These are phyloP conservation scores for Phyllopteryx taeniolatus DNA, from an alignment of 2,113 vertebrate species.

Conservation along the genomic window DNA sequence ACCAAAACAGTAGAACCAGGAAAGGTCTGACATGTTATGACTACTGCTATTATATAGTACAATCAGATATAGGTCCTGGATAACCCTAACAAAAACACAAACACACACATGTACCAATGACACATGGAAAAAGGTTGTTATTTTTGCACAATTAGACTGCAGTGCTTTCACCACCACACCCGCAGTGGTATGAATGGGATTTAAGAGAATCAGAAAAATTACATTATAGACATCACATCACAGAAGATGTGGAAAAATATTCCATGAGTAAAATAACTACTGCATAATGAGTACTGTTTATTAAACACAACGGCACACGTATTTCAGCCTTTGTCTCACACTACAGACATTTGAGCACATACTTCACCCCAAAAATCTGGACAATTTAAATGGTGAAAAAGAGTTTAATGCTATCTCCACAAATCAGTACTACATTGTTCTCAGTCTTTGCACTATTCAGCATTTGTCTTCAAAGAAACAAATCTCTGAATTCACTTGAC, in stretches of 20 bases:
- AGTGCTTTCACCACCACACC: slow-evolving; percentile 25
- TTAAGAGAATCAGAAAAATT: slow-evolving; percentile 26
- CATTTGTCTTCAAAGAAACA: too few relatives aligned
- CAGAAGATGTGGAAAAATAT: slow-evolving; percentile 16
- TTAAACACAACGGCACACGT: too few relatives aligned
- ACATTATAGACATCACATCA: slow-evolving; percentile 4
- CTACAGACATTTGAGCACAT: too few relatives aligned
- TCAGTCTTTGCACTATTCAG: too few relatives aligned
- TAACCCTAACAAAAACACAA: slow-evolving; percentile 67
- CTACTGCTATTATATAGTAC: slow-evolving; percentile 68
- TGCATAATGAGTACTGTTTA: too few relatives aligned
- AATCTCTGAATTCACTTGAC: too few relatives aligned
- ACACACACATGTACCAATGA: slow-evolving; percentile 47
- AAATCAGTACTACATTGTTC: too few relatives aligned
- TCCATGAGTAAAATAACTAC: not conserved
- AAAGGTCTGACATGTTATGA: slow-evolving; percentile 78
- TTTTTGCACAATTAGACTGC: slow-evolving; percentile 34
- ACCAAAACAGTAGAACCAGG: slow-evolving; percentile 69
- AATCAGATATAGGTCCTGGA: slow-evolving; percentile 69
- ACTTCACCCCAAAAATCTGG: too few relatives aligned
- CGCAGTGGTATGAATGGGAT: slow-evolving; percentile 14
- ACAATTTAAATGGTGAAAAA: too few relatives aligned
- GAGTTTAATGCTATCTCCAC: too few relatives aligned
- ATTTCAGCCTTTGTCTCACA: too few relatives aligned
- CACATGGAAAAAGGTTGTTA: slow-evolving; percentile 40